Percentiles rank a stretch among this genome's conserved stretches.
These are phyloP conservation scores for Alethe diademata DNA, from an alignment of 2,113 vertebrate genomes.

Conservation along the genomic window DNA sequence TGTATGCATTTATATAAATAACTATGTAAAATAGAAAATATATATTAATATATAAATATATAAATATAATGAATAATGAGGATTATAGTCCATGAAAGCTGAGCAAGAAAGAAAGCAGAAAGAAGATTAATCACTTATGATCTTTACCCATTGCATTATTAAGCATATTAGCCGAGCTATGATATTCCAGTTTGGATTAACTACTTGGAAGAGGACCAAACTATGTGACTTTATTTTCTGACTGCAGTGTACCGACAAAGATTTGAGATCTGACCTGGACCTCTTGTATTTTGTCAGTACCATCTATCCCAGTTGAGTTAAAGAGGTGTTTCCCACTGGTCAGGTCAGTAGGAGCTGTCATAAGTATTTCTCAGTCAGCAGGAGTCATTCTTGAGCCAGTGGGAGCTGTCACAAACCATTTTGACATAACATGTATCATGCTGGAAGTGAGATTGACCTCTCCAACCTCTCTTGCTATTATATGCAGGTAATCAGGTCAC, in stretches of 20 bases:
- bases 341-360: slow-evolving; percentile 44
- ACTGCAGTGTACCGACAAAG: background rate
- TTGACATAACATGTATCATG: slow-evolving; percentile 40
- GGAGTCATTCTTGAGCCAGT: slow-evolving; percentile 51
- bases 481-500: background rate
- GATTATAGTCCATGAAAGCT: background rate
- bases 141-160: background rate
- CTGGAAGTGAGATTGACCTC: slow-evolving; percentile 42
- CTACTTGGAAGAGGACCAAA: background rate
- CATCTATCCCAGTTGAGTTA: slow-evolving; percentile 23
- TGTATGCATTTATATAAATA: background rate
- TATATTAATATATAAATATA: background rate
- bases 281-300: slow-evolving; percentile 19
- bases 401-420: slow-evolving; percentile 55
- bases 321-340: slow-evolving; percentile 26
- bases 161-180: background rate
- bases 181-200: background rate
- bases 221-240: background rate
- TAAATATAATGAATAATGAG: background rate
- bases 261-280: slow-evolving; percentile 29
- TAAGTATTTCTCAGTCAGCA: slow-evolving; percentile 56
- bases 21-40: background rate
- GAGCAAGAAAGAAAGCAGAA: background rate
- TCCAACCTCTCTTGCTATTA: slow-evolving; percentile 12
- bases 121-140: background rate